Conservation (phyloP, 2,888 invertebrate species). For the Girardia tigrina region DNA sequence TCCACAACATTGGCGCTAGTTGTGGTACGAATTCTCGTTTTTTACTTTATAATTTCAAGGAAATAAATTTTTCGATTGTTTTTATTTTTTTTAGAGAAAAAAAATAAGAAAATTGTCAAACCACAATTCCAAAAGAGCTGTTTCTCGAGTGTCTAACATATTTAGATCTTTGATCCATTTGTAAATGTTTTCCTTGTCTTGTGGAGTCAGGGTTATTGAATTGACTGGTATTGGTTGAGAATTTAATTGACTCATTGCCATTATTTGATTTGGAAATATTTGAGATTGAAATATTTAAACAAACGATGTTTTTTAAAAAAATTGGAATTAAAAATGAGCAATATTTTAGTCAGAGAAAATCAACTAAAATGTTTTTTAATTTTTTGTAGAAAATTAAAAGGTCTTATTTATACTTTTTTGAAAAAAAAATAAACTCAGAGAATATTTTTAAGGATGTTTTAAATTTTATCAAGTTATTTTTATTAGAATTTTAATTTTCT, state of each 20-base stretch:
- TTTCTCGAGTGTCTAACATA: conserved; percentile 35
- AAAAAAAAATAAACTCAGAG: too few species aligned
- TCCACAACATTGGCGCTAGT: conserved; percentile 94
- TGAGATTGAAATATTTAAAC: too few species aligned
- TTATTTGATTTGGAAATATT: too few species aligned
- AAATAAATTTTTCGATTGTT: not conserved
- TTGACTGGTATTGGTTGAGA: not conserved
- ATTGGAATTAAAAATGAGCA: too few species aligned
- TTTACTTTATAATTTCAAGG: conserved; percentile 55
- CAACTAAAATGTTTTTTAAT: too few species aligned
- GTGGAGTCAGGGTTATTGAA: not conserved
- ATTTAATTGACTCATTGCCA: conserved; percentile 9
- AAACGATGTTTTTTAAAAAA: too few species aligned
- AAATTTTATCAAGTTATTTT: too few species aligned
- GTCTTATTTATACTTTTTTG: too few species aligned
- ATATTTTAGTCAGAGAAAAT: too few species aligned
- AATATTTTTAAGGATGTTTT: too few species aligned
- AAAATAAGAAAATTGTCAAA: conserved; percentile 43
- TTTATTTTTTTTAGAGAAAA: not conserved
- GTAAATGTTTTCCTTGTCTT: conserved; percentile 36
- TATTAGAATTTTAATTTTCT: too few species aligned
- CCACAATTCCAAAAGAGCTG: conserved; percentile 49
- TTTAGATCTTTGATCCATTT: conserved; percentile 37
- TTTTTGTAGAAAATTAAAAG: too few species aligned
- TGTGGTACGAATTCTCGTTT: conserved; percentile 80